phyloP scores from a whole-genome alignment of 2,797 vertebrate genomes.

The Zalophus californianus region DNA sequence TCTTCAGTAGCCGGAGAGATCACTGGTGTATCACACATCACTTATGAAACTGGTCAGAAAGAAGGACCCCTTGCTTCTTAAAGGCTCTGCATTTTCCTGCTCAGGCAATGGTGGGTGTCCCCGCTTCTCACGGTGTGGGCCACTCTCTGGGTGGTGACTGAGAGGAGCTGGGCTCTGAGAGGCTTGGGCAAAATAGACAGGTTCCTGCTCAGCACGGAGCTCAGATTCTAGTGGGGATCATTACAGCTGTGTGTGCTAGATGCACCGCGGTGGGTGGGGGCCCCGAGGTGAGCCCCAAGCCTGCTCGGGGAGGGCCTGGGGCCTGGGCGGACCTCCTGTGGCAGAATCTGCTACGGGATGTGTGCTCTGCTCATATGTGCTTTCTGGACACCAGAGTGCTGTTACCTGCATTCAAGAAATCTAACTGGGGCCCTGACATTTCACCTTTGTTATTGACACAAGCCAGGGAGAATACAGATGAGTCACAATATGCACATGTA shows the following conservation, averaged over 20 bases:
- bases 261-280: fast-evolving
- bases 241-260: fast-evolving
- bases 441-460: background rate
- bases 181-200: fast-evolving
- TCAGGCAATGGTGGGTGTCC: background rate
- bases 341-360: background rate
- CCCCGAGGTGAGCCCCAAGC: fast-evolving
- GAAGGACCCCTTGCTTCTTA: fast-evolving
- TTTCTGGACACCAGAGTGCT: background rate
- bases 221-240: background rate
- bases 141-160: background rate
- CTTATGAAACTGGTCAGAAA: background rate
- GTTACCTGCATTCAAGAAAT: fast-evolving
- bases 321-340: fast-evolving
- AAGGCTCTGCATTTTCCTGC: fast-evolving
- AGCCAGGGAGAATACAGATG: background rate
- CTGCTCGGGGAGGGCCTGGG: too few relatives aligned
- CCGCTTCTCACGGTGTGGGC: fast-evolving
- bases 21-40: fast-evolving
- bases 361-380: fast-evolving
- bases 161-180: fast-evolving
- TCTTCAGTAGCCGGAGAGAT: background rate
- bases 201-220: fast-evolving
- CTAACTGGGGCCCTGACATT: background rate
- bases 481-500: fast-evolving